Evolutionary conservation across 2,797 vertebrate genomes (phyloP).

Genomic region (Catharus ustulatus): DNA sequence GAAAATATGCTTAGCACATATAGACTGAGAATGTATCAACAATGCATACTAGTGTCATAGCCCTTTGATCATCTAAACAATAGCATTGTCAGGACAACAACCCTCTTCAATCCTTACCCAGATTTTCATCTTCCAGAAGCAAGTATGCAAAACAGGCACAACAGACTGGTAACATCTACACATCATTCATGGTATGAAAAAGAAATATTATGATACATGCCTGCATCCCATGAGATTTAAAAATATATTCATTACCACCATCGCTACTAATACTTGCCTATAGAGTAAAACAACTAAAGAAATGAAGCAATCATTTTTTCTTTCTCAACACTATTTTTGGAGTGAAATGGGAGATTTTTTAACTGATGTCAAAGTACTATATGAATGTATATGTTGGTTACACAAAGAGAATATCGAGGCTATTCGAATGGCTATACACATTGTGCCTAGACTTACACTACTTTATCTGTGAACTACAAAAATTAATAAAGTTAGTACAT

Average conservation of each 20-base stretch:
- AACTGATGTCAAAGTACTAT: background rate
- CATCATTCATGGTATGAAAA: background rate
- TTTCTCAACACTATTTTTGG: background rate
- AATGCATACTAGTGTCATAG: background rate
- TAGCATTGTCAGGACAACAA: background rate
- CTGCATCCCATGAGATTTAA: background rate
- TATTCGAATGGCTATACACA: background rate
- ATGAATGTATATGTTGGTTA: background rate
- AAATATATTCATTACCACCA: background rate
- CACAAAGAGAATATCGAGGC: background rate
- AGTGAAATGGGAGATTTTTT: background rate
- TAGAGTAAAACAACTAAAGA: background rate
- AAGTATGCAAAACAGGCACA: background rate
- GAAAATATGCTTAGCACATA: background rate
- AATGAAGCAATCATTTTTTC: background rate
- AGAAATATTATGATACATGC: background rate
- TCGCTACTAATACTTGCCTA: background rate
- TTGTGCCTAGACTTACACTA: accelerated
- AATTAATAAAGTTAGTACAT: background rate
- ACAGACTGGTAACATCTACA: background rate
- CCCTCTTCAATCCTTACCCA: background rate
- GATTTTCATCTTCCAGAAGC: background rate
- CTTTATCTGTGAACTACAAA: background rate
- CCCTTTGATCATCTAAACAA: background rate
- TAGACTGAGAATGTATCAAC: background rate